Base-by-base conservation (phyloP, 2,888 invertebrate genomes). In the Lottia gigantea region DNA sequence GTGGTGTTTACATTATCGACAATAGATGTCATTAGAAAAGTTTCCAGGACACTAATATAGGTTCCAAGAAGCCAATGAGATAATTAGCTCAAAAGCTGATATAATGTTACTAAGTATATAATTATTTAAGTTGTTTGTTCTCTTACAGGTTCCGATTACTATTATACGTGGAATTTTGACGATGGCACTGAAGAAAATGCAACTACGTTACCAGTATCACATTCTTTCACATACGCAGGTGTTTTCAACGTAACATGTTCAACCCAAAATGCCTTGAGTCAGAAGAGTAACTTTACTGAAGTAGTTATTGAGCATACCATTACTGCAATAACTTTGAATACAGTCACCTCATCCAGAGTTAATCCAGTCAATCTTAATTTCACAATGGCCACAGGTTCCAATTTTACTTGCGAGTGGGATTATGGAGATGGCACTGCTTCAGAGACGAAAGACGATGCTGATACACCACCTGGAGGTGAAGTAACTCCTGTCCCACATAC, bases 141-240 rank as follows among this genome's bases (percentile, higher is more conserved):
- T 67, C 46, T 71, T 71, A 19, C 73, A 85, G 87, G 87, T 6
- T 77, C 78, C 62, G 78, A 83, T 68, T 77, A 85, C 6, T 77
- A 74, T 26, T 85, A 84, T 73, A 75, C 73, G 25, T 87, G 87
- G 87, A 76, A 82, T 66, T 81, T 85, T 68, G 86, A 84, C 11
- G 84, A 86, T 70, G 84, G 84, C 2, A 71, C 55, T 19, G 49
- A 62, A 4, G 45, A 19, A 25, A 47, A 72, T 63, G 45, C 74
- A 62, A 71, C 71, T 26, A 67, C 74, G 0, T 67, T 72, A 11
- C 66, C 68, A 0, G 64, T 49, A 62, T 68, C 62, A 1, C 74
- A 83, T 69, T 71, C 73, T 0, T 86, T 79, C 71, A 26, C 71
- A 12, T n/a, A 66, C 1, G 61, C 71, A 1, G 84, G 84, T 8